Evolutionary conservation across 2,797 vertebrate species (phyloP).

Genomic region (Sylvia borin): DNA sequence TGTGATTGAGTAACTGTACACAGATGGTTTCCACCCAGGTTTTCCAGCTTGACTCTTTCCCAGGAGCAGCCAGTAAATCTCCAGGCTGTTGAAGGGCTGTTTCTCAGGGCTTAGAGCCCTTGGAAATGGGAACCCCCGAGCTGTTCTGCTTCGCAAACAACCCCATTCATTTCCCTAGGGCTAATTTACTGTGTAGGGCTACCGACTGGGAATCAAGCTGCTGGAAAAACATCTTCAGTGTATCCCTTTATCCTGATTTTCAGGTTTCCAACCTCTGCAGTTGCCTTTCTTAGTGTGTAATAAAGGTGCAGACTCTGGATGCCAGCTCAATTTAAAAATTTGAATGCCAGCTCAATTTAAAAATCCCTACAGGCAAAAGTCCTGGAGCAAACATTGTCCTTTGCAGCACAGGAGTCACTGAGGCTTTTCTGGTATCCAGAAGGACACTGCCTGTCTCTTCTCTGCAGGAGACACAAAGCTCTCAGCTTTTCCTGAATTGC

Average conservation of each 20-base stretch:
- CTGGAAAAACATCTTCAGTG: constrained; percentile 10
- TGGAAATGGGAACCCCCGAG: neutral
- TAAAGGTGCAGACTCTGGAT: neutral
- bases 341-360: neutral
- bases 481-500: neutral
- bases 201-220: neutral
- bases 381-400: neutral
- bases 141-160: constrained; percentile 24
- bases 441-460: neutral
- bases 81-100: neutral
- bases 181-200: neutral
- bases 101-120: neutral
- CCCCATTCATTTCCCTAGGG: neutral
- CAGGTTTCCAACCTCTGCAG: neutral
- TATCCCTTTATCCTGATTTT: neutral
- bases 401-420: neutral
- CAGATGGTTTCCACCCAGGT: neutral
- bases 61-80: neutral
- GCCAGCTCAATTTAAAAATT: neutral
- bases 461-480: neutral
- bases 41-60: neutral
- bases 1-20: neutral
- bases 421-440: neutral
- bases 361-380: neutral
- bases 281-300: neutral